phyloP scores from a whole-genome alignment of 2,797 vertebrate genomes.

The Remorina albescens region DNA sequence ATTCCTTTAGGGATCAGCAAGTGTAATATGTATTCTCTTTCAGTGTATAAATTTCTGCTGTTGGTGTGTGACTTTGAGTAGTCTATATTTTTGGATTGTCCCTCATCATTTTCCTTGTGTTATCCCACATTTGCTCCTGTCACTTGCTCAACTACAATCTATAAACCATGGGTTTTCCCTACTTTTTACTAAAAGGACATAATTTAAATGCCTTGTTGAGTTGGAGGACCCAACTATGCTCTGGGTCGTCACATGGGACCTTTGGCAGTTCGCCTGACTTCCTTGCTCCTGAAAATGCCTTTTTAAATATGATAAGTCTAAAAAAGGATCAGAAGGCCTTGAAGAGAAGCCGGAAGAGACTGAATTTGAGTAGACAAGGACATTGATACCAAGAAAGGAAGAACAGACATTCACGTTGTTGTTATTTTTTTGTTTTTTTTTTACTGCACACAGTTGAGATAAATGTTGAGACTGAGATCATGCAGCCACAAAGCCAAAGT shows the following conservation, averaged over 20 bases:
- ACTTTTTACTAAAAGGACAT: background rate
- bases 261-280: constrained; percentile 10
- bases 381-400: constrained; percentile 42
- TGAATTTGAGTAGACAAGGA: constrained; percentile 36
- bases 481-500: background rate
- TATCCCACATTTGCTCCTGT: constrained; percentile 9
- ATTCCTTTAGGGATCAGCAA: constrained; percentile 47
- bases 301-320: constrained; percentile 10
- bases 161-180: background rate
- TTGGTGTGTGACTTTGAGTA: constrained; percentile 16
- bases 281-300: constrained; percentile 11
- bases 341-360: constrained; percentile 50
- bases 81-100: constrained; percentile 9
- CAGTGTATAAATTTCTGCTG: background rate
- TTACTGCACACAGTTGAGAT: background rate
- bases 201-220: constrained; percentile 19
- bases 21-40: constrained; percentile 32
- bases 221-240: constrained; percentile 3
- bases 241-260: constrained; percentile 14
- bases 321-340: constrained; percentile 11
- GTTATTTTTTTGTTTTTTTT: constrained; percentile 15
- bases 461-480: constrained; percentile 3
- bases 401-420: constrained; percentile 44
- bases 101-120: background rate
- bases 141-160: constrained; percentile 1